A percentile compares a stretch with the other conserved stretches of the same genome.
These are phyloP conservation scores for Pseudonaja textilis DNA, from an alignment of 2,113 vertebrate species.

Conservation along the genomic window DNA sequence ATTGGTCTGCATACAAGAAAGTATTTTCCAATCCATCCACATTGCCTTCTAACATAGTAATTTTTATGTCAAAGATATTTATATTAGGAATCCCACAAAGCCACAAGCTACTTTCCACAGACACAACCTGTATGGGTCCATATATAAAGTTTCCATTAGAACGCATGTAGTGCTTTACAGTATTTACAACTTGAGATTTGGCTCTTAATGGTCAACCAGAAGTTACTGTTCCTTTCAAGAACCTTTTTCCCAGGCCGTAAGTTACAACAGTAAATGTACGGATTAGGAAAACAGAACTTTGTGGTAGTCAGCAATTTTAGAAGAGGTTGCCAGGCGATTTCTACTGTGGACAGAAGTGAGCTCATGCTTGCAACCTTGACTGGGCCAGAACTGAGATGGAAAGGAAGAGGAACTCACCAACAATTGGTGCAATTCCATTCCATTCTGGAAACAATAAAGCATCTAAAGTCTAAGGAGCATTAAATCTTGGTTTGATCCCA, in stretches of 20 bases:
- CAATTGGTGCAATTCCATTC: neutral
- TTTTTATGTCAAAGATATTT: slow-evolving; percentile 61
- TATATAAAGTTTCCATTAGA: slow-evolving; percentile 42
- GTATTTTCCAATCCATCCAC: slow-evolving; percentile 43
- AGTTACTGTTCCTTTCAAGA: slow-evolving; percentile 23
- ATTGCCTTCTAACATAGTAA: slow-evolving; percentile 50
- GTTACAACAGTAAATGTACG: neutral
- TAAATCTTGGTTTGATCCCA: neutral
- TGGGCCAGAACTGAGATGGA: neutral
- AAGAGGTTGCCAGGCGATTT: slow-evolving; percentile 3
- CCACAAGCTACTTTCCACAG: slow-evolving; percentile 48
- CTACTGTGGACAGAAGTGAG: neutral
- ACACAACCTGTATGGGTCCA: slow-evolving; percentile 21
- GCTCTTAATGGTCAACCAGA: slow-evolving; percentile 27
- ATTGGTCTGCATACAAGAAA: slow-evolving; percentile 27
- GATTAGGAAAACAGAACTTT: slow-evolving; percentile 11
- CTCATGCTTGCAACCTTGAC: neutral
- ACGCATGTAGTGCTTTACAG: accelerated
- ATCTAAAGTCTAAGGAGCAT: neutral
- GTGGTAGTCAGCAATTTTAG: neutral
- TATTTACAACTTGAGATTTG: slow-evolving; percentile 26
- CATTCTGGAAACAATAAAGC: neutral
- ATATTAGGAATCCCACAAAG: slow-evolving; percentile 52
- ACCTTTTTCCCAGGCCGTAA: slow-evolving; percentile 19
- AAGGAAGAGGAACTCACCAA: neutral